Percentiles rank a stretch among this genome's conserved stretches.
Evolutionary conservation across 2,797 vertebrate species (phyloP).

Genomic region (Falco concolor): DNA sequence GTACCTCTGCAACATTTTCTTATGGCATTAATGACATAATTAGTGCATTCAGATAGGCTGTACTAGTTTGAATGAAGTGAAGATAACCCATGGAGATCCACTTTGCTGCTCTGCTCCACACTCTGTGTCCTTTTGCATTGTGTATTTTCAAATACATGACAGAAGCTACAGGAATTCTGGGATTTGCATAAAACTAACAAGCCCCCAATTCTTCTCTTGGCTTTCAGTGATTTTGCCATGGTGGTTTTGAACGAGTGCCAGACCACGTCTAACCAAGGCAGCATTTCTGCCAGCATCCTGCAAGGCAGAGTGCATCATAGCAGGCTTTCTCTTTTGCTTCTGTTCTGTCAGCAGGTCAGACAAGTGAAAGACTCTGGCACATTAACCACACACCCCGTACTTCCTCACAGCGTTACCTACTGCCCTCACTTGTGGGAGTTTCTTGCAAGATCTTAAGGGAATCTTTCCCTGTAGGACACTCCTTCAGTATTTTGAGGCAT

Average conservation of each 20-base stretch:
- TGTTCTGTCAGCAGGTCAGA: neutral
- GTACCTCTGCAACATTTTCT: neutral
- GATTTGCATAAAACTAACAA: constrained; percentile 59
- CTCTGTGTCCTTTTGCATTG: constrained; percentile 4
- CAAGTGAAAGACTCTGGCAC: neutral
- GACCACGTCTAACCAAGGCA: neutral
- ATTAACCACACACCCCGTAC: neutral
- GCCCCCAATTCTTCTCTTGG: constrained; percentile 32
- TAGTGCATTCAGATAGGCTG: neutral
- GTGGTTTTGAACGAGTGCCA: constrained; percentile 45
- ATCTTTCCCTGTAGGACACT: neutral
- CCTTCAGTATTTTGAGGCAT: neutral
- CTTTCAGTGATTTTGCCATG: constrained; percentile 17
- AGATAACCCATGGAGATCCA: constrained; percentile 42
- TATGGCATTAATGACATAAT: constrained; percentile 37
- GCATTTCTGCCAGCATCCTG: neutral
- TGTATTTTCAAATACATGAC: constrained; percentile 44
- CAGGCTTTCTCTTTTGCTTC: neutral
- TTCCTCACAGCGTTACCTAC: neutral
- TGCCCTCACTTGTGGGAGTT: neutral
- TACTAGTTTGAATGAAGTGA: neutral
- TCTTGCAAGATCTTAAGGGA: neutral
- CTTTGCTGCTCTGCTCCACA: constrained; percentile 34
- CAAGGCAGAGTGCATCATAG: neutral
- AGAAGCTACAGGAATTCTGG: constrained; percentile 50